Conservation (phyloP, 2,113 vertebrate genomes). For the Thalassoma bifasciatum region DNA sequence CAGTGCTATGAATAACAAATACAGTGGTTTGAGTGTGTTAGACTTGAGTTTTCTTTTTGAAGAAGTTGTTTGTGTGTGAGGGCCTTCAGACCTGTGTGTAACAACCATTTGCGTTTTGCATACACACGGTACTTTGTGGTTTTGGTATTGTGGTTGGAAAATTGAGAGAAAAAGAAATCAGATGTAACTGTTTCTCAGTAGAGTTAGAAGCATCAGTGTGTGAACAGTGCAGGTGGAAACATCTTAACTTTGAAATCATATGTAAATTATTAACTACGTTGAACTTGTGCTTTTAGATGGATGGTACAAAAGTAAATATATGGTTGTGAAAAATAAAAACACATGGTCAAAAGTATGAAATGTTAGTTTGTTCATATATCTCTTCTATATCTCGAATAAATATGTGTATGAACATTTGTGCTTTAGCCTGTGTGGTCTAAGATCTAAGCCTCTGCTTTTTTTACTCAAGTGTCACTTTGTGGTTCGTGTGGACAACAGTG, state of each 20-base stretch:
- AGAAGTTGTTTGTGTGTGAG: background rate
- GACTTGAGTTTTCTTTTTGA: background rate
- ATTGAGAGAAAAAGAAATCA: slow-evolving; percentile 7
- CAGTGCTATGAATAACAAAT: background rate
- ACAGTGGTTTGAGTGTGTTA: background rate
- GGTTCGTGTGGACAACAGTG: slow-evolving; percentile 42
- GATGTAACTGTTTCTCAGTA: slow-evolving; percentile 3
- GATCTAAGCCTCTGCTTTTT: slow-evolving; percentile 29
- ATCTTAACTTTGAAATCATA: background rate
- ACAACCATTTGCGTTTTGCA: background rate
- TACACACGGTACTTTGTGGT: slow-evolving; percentile 24
- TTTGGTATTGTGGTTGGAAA: slow-evolving; percentile 55
- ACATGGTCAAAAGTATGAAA: too few species aligned
- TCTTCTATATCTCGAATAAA: slow-evolving; percentile 6
- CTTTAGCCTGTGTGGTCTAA: slow-evolving; percentile 65
- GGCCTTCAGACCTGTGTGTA: background rate
- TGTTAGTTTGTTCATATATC: background rate
- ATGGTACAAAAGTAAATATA: too few species aligned
- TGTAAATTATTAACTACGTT: too few species aligned
- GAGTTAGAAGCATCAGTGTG: background rate
- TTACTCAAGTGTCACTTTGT: slow-evolving; percentile 9
- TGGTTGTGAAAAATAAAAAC: too few species aligned
- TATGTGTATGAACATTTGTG: too few species aligned
- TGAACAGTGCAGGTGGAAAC: background rate
- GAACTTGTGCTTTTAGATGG: too few species aligned